These are phyloP conservation scores for Lepidurus packardi DNA, from an alignment of 1,140 invertebrate species.

Conservation along the genomic window DNA sequence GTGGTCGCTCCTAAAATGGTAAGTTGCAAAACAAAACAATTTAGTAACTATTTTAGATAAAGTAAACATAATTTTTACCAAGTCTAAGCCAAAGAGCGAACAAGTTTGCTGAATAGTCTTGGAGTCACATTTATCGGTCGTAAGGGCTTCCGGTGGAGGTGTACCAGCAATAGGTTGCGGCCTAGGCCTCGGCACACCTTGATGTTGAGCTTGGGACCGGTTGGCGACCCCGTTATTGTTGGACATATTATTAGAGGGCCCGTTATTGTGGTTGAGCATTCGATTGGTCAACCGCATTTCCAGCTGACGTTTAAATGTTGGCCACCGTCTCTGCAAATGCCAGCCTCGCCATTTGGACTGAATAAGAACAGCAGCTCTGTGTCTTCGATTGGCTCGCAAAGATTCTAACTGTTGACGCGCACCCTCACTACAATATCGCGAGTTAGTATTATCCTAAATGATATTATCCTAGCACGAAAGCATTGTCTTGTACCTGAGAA, in stretches of 20 bases:
- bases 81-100: conserved; percentile 77
- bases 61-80: conserved; percentile 53
- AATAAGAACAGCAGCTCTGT: conserved; percentile 65
- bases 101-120: conserved; percentile 85
- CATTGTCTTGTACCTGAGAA: conserved; percentile 55
- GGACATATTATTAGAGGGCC: neutral
- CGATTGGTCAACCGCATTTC: conserved; percentile 30
- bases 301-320: conserved; percentile 51
- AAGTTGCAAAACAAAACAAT: conserved; percentile 37
- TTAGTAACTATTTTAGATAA: conserved; percentile 9
- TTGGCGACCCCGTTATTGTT: conserved; percentile 1
- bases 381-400: conserved; percentile 65
- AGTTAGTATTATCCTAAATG: too few relatives aligned
- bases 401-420: conserved; percentile 82
- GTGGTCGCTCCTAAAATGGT: conserved; percentile 66
- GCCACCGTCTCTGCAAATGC: conserved; percentile 63
- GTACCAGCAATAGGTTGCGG: conserved; percentile 85
- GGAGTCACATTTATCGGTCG: conserved; percentile 67
- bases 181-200: conserved; percentile 39
- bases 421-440: conserved; percentile 62
- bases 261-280: neutral
- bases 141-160: conserved; percentile 57
- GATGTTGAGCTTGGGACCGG: conserved; percentile 25
- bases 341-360: conserved; percentile 77
- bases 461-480: neutral